These are phyloP conservation scores for Heteractis magnifica DNA, from an alignment of 92 coral and sea anemone genomes.

Conservation along the genomic window DNA sequence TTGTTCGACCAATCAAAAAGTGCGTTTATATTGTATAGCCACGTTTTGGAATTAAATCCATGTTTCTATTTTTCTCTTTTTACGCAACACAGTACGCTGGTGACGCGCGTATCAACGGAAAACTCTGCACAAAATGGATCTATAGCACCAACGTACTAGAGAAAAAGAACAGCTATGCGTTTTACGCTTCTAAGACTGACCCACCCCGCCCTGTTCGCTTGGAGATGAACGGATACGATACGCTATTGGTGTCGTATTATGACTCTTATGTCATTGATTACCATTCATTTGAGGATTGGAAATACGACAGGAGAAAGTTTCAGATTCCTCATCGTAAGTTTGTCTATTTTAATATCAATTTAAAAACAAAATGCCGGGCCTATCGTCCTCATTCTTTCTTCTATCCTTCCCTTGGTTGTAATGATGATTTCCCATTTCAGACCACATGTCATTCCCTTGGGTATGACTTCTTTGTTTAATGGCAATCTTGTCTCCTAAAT, in stretches of 20 bases:
- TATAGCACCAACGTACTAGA: conserved; percentile 65
- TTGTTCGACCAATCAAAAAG: too few species aligned
- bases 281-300: conserved; percentile 70
- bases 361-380: too few species aligned
- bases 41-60: too few species aligned
- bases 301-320: conserved; percentile 59
- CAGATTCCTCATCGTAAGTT: conserved; percentile 81
- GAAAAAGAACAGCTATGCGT: conserved; percentile 77
- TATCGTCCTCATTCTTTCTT: too few species aligned
- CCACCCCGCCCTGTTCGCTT: conserved; percentile 86
- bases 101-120: conserved; percentile 64
- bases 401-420: too few species aligned
- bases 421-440: too few species aligned
- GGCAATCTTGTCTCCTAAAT: too few species aligned
- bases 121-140: conserved; percentile 77
- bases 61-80: neutral
- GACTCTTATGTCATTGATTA: conserved; percentile 87
- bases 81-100: conserved; percentile 63
- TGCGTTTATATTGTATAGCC: too few species aligned
- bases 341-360: too few species aligned
- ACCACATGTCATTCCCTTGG: too few species aligned
- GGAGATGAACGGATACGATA: conserved; percentile 94
- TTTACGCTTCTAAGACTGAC: conserved; percentile 74
- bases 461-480: too few species aligned
- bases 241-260: conserved; percentile 87